phyloP scores from a whole-genome alignment of 2,797 vertebrate species.

The Erethizon dorsatum region DNA sequence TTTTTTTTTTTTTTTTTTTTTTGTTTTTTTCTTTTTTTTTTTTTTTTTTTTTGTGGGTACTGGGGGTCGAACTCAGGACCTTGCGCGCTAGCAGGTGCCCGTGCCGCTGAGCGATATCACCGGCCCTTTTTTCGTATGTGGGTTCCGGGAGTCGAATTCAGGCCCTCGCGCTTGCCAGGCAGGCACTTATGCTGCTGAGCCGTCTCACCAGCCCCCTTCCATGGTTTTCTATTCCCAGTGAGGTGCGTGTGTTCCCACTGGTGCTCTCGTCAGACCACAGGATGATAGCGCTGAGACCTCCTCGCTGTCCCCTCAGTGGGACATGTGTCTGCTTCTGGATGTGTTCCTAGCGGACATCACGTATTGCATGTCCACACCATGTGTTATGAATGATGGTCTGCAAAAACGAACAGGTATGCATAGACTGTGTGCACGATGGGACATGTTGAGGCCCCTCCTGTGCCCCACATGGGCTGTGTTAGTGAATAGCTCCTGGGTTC shows the following conservation, averaged over 20 bases:
- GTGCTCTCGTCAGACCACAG: fast-evolving
- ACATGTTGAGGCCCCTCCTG: fast-evolving
- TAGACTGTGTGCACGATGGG: fast-evolving
- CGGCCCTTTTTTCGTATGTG: too few relatives aligned
- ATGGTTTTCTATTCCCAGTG: neutral
- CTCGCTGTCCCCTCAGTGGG: fast-evolving
- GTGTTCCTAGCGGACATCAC: fast-evolving
- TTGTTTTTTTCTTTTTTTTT: neutral
- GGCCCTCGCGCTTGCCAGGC: too few relatives aligned
- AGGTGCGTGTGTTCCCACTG: fast-evolving
- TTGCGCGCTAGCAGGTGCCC: too few relatives aligned
- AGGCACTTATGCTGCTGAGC: too few relatives aligned
- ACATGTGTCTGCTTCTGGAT: neutral
- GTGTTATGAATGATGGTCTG: neutral
- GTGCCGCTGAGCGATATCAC: too few relatives aligned
- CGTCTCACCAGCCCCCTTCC: too few relatives aligned
- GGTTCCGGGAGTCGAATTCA: too few relatives aligned
- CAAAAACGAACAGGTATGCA: neutral
- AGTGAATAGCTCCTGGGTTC: neutral
- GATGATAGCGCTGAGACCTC: too few relatives aligned
- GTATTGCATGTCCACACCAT: fast-evolving
- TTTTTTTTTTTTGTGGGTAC: too few relatives aligned
- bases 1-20: neutral
- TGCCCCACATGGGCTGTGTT: fast-evolving
- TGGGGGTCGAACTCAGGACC: too few relatives aligned